phyloP scores from a whole-genome alignment of 2,113 vertebrate species.

The Entelurus aequoreus region DNA sequence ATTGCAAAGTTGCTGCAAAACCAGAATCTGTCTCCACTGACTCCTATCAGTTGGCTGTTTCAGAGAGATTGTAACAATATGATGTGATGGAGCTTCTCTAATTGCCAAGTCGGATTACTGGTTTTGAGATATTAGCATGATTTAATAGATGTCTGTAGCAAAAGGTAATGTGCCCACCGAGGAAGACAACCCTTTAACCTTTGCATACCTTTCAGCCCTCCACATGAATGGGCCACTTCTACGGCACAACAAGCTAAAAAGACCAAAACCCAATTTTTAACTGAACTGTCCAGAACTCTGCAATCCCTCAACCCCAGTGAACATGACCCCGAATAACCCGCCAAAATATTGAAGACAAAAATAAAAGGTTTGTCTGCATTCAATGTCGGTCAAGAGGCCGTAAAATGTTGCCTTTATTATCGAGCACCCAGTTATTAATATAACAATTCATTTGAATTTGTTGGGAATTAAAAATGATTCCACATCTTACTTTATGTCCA shows the following conservation, averaged over 20 bases:
- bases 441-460: no score
- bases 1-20: slow-evolving; percentile 8
- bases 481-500: no score
- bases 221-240: slow-evolving; percentile 10
- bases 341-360: background rate
- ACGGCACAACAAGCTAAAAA: slow-evolving; percentile 18
- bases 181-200: slow-evolving; percentile 29
- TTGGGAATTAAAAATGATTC: no score
- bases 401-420: no score
- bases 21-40: slow-evolving; percentile 22
- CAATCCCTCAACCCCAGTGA: slow-evolving; percentile 14
- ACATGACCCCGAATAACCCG: background rate
- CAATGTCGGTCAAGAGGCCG: no score
- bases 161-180: slow-evolving; percentile 16
- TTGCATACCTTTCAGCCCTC: slow-evolving; percentile 39
- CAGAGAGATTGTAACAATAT: slow-evolving; percentile 42
- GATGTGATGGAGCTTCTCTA: slow-evolving; percentile 55
- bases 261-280: background rate
- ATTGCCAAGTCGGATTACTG: slow-evolving; percentile 53
- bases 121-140: slow-evolving; percentile 56
- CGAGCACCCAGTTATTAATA: no score
- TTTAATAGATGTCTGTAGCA: slow-evolving; percentile 56
- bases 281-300: slow-evolving; percentile 22
- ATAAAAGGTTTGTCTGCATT: no score
- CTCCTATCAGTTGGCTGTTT: slow-evolving; percentile 38